Evolutionary conservation across 2,797 vertebrate species (phyloP).

Genomic region (Tapirus indicus): DNA sequence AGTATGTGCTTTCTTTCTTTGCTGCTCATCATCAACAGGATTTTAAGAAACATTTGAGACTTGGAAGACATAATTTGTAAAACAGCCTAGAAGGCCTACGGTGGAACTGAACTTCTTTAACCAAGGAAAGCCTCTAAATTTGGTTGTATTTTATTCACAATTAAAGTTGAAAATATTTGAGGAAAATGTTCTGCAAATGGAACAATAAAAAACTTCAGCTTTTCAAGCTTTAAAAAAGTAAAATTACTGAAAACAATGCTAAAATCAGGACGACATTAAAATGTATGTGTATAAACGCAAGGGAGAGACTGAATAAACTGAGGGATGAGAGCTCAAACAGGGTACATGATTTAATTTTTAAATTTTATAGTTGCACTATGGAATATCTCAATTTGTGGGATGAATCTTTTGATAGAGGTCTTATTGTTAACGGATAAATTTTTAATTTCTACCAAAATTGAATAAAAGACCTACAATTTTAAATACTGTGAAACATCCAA

Average conservation of each 20-base stretch:
- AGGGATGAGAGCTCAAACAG: background rate
- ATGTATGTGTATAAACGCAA: background rate
- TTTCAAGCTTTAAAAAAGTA: background rate
- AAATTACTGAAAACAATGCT: background rate
- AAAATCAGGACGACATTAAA: background rate
- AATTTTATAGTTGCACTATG: background rate
- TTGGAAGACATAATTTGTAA: background rate
- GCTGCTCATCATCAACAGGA: background rate
- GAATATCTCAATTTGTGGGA: background rate
- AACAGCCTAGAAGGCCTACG: background rate
- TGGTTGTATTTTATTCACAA: slow-evolving; percentile 35
- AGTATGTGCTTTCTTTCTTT: background rate
- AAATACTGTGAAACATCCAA: background rate
- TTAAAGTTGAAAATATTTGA: background rate
- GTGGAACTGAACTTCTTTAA: background rate
- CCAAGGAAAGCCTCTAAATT: background rate
- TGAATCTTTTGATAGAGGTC: background rate
- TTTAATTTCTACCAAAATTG: background rate
- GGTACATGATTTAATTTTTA: background rate
- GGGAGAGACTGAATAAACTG: background rate
- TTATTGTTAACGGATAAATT: background rate
- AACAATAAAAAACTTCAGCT: background rate
- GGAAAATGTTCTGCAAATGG: background rate
- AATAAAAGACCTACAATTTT: background rate
- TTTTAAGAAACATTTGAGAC: slow-evolving; percentile 2